Base-by-base conservation (phyloP, 35 echinoderm and acorn worm genomes). In the Amphiura filiformis region DNA sequence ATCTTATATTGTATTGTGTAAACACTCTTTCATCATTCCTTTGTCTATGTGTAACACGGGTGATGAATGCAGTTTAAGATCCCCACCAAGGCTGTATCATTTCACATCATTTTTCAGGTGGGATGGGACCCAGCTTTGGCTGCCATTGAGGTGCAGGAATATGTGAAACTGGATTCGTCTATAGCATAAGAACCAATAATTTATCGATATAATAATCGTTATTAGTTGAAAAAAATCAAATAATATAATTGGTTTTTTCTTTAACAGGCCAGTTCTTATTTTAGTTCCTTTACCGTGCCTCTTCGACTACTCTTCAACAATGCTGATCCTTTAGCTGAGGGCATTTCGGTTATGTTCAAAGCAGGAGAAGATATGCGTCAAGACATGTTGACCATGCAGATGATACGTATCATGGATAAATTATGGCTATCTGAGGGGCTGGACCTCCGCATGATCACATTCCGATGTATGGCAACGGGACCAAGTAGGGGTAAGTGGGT, bases 331-430 rank as follows among this genome's bases (percentile, higher is more conserved):
- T 44, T 98, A 9, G 96, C 91, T 65, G 90, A 90, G 11, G 92
- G 94, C 31, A 94, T 98, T 34, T 33, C 78, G 15, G 84, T 89
- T 1, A 98, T 98, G 89, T 94, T 89, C 47, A 98, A 94, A 90
- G 93, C 90, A 38, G 93, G 96, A 34, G 96, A 98, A 87, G 96
- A 99, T 44, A 92, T 99, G 87, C 86, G 96, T 1, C 96, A 99
- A 77, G 96, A 99, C 34, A 99, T 99, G 96, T 39, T 99, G 77
- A 99, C 93, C 39, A 94, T 99, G 92, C 96, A 99, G 93, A 99
- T 98, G 96, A 99, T 99, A 33, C 82, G 93, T 1, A 92, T 99
- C 87, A 99, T 99, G 96, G 91, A 99, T 75, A 99, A 95, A 49
- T 79, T 99, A 15, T 99, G 96, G 93, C 76, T 94, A 18, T 84